Conservation (phyloP, 2,113 vertebrate species). For the Ellobius talpinus region DNA sequence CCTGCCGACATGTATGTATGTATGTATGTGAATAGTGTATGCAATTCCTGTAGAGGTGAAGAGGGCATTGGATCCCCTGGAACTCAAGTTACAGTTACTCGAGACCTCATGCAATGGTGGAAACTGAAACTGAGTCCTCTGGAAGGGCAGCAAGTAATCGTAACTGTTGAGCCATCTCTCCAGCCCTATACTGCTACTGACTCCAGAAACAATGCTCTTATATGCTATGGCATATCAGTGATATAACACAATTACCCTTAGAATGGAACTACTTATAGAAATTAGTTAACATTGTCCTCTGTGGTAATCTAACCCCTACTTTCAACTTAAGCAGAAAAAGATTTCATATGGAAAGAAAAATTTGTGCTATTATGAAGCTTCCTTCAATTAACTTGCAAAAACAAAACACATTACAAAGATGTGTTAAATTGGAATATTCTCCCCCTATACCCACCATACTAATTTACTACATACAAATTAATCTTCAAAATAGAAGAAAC, state of each 20-base stretch:
- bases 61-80: not conserved
- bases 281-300: not conserved
- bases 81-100: not conserved
- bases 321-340: slow-evolving; percentile 48
- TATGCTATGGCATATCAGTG: not conserved
- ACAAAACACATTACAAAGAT: slow-evolving; percentile 49
- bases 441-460: not conserved
- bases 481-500: not conserved
- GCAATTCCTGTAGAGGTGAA: not conserved
- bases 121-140: not conserved
- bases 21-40: not conserved
- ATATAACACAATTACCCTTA: not conserved
- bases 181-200: not conserved
- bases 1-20: not conserved
- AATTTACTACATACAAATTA: not conserved
- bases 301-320: not conserved
- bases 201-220: not conserved
- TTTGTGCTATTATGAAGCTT: slow-evolving; percentile 4
- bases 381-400: slow-evolving; percentile 34
- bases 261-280: not conserved
- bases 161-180: not conserved
- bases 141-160: not conserved
- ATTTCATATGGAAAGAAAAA: slow-evolving; percentile 39
- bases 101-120: not conserved
- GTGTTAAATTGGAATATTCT: not conserved